Conservation (phyloP, 2,797 vertebrate species). For the Serranus cabrilla region DNA sequence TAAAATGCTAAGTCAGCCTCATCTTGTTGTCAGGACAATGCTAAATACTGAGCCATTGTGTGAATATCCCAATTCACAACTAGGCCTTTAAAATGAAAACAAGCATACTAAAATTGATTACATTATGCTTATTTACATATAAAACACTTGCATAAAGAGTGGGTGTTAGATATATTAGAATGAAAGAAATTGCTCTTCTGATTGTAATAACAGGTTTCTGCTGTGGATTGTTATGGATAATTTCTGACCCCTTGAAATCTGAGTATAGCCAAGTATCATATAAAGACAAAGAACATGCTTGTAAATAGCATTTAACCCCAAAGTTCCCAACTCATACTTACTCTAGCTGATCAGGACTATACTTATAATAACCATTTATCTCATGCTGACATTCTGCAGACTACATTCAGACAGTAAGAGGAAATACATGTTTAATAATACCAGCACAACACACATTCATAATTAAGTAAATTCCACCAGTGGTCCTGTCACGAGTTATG, state of each 20-base stretch:
- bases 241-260: background rate
- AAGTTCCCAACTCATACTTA: background rate
- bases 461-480: background rate
- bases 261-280: slow-evolving; percentile 24
- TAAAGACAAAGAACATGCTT: slow-evolving; percentile 14
- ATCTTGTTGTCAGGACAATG: slow-evolving; percentile 1
- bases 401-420: background rate
- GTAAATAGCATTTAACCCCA: slow-evolving; percentile 2
- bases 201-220: slow-evolving; percentile 42
- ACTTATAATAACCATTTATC: background rate
- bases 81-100: slow-evolving; percentile 8
- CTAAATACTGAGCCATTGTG: background rate
- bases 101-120: background rate
- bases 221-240: slow-evolving; percentile 13
- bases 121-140: slow-evolving; percentile 18
- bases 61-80: slow-evolving; percentile 8
- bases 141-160: slow-evolving; percentile 4
- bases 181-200: slow-evolving; percentile 24
- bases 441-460: background rate
- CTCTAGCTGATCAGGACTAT: background rate
- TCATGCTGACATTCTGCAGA: background rate
- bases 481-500: background rate
- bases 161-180: background rate
- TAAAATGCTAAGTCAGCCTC: background rate
- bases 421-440: background rate